These are phyloP conservation scores for Enteromius paludinosus DNA, from an alignment of 2,797 vertebrate genomes.

Conservation along the genomic window DNA sequence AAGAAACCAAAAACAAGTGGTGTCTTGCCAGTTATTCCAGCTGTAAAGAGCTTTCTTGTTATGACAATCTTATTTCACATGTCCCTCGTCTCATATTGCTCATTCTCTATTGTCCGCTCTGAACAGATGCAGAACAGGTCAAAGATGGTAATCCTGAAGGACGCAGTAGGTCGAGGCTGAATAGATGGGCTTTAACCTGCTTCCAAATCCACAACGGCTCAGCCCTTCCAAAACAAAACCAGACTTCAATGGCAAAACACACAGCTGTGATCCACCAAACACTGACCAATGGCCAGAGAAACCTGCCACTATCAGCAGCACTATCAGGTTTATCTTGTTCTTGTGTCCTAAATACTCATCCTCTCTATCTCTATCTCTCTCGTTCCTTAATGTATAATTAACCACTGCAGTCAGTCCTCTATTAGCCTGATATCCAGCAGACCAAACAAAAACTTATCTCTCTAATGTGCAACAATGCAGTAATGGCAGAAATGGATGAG, in stretches of 20 bases:
- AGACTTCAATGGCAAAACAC: not conserved
- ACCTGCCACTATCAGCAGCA: not conserved
- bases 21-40: conserved; percentile 8
- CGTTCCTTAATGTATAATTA: not conserved
- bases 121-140: conserved; percentile 1
- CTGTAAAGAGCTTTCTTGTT: conserved; percentile 10
- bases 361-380: not conserved
- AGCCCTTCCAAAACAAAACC: conserved; percentile 11
- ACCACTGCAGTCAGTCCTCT: not conserved
- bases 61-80: conserved; percentile 4
- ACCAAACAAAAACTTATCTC: not conserved
- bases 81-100: conserved; percentile 5
- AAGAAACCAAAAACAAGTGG: conserved; percentile 1
- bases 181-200: conserved; percentile 37
- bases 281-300: not conserved
- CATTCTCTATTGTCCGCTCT: conserved; percentile 1
- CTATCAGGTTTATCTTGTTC: conserved; percentile 1
- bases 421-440: not conserved
- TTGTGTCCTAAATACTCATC: not conserved
- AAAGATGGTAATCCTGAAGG: conserved; percentile 8
- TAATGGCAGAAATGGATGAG: not conserved
- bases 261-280: conserved; percentile 11
- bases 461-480: not conserved
- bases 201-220: not conserved
- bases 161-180: conserved; percentile 17